These are phyloP conservation scores for Tanypteryx hageni DNA, from an alignment of 2,888 invertebrate species.

Conservation along the genomic window DNA sequence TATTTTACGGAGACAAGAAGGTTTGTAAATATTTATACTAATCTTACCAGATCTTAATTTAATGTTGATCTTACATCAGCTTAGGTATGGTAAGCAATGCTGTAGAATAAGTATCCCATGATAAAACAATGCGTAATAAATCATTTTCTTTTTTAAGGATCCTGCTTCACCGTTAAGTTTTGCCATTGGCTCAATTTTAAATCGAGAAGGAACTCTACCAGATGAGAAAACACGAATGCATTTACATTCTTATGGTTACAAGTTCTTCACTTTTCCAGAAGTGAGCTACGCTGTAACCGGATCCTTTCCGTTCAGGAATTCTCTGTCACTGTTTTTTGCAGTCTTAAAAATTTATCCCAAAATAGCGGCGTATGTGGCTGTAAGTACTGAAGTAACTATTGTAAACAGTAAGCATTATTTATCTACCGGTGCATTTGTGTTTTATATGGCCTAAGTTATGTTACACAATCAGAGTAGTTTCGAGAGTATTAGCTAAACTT, in stretches of 20 bases:
- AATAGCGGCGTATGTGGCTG: slow-evolving; percentile 37
- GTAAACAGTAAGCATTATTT: not conserved
- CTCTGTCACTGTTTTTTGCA: slow-evolving; percentile 44
- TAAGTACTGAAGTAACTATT: not conserved
- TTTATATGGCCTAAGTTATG: not conserved
- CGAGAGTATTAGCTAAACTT: not conserved
- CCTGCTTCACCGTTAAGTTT: slow-evolving; percentile 35
- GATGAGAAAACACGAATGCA: slow-evolving; percentile 46
- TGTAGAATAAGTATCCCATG: not conserved
- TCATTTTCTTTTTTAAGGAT: slow-evolving; percentile 38
- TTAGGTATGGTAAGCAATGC: not conserved
- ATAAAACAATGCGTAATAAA: not conserved
- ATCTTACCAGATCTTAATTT: not conserved
- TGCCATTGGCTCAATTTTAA: slow-evolving; percentile 50
- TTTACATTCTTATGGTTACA: slow-evolving; percentile 32
- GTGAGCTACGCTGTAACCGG: slow-evolving; percentile 29
- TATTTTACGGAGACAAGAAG: slow-evolving; percentile 45
- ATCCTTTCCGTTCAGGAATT: slow-evolving; percentile 44
- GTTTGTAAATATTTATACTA: not conserved
- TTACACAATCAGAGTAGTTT: not conserved
- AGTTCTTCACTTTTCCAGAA: slow-evolving; percentile 42
- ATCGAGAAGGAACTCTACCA: slow-evolving; percentile 2
- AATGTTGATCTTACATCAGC: not conserved
- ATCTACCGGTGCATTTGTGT: not conserved
- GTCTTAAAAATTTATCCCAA: slow-evolving; percentile 44